Conservation (phyloP, 1,140 invertebrate genomes). For the Papilio polyxenes region DNA sequence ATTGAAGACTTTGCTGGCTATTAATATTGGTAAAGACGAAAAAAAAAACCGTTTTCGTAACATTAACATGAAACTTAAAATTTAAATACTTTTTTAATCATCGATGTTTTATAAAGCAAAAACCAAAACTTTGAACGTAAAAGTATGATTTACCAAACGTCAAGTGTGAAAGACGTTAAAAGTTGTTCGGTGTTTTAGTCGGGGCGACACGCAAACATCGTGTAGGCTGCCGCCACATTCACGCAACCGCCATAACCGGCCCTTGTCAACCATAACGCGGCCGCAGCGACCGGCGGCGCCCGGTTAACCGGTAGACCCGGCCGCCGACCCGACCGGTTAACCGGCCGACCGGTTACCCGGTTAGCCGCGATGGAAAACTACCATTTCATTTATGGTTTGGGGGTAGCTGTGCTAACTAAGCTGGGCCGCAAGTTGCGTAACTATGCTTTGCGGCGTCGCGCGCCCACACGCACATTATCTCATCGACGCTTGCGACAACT, state of each 20-base stretch:
- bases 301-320: constrained; percentile 56
- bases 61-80: neutral
- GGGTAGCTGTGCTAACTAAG: constrained; percentile 73
- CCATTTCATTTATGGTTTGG: constrained; percentile 78
- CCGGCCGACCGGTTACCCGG: constrained; percentile 50
- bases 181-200: constrained; percentile 40
- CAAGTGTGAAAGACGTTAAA: constrained; percentile 44
- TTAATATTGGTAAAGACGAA: neutral
- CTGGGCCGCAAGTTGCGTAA: constrained; percentile 73
- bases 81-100: neutral
- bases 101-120: neutral
- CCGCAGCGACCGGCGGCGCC: constrained; percentile 60
- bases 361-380: constrained; percentile 72
- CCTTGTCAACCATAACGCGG: constrained; percentile 78
- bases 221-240: constrained; percentile 60
- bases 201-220: constrained; percentile 60
- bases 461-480: constrained; percentile 55
- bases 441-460: constrained; percentile 65
- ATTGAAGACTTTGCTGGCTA: neutral
- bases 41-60: neutral
- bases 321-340: constrained; percentile 55
- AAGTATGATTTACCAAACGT: constrained; percentile 38
- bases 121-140: constrained; percentile 16
- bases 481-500: constrained; percentile 32
- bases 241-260: constrained; percentile 64